phyloP scores from a whole-genome alignment of 2,888 invertebrate genomes.

The Apotomis betuletana region DNA sequence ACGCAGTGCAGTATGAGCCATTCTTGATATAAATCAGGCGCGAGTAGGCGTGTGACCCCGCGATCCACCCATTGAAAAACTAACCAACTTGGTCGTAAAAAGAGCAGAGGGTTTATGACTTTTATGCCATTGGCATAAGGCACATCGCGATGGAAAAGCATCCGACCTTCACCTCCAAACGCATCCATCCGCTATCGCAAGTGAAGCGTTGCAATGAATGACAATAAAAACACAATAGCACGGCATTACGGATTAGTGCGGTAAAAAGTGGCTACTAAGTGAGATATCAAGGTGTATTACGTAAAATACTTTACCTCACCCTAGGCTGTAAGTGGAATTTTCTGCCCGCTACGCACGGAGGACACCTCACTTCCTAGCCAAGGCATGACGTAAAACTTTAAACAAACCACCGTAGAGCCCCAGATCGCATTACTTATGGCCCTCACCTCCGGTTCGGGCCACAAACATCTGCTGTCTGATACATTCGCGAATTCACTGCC shows the following conservation, averaged over 20 bases:
- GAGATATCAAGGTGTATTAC: neutral
- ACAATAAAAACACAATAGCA: conserved; percentile 15
- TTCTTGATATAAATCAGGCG: neutral
- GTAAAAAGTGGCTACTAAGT: neutral
- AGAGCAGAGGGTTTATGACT: neutral
- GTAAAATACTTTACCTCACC: neutral
- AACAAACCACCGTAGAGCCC: no score
- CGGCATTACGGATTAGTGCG: neutral
- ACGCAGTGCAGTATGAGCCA: no score
- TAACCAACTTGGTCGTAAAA: neutral
- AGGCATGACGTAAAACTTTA: no score
- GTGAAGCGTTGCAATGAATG: conserved; percentile 16
- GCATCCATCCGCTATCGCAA: conserved; percentile 27
- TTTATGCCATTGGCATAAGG: neutral
- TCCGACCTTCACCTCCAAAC: conserved; percentile 37
- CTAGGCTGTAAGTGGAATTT: no score
- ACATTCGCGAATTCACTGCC: no score
- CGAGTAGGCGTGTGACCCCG: conserved; percentile 22
- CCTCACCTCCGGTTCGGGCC: no score
- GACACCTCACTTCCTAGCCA: no score
- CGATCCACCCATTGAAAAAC: neutral
- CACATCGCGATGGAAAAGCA: neutral
- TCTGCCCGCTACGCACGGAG: no score
- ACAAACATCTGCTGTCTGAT: no score
- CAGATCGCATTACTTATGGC: no score